Evolutionary conservation across 2,888 invertebrate species (phyloP), one percentile per base, ranked within the genome.

Genomic region (Drosophila suboccidentalis): DNA sequence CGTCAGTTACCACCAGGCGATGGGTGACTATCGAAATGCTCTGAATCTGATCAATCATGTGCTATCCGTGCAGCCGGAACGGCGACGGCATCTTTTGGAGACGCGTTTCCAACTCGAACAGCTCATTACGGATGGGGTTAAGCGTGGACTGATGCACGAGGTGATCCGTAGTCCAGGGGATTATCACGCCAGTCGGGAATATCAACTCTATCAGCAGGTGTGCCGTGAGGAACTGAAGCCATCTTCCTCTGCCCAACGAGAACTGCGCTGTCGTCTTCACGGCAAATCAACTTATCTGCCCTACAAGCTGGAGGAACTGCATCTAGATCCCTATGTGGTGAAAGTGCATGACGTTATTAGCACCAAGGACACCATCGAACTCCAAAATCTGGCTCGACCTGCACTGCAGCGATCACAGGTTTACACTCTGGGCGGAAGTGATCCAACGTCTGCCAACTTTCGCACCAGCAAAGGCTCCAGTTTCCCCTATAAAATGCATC

Each of bases 61-160:
- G 44, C 92, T 98, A 49, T 94, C 94, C 61, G 83, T 98, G 22
- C 94, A 96, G 38, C 97, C 97, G 0, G 94, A 94, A 3, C 94
- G 94, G 5, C 98, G 99, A 91, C 94, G 95, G 17, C 94, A 98
- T 53, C 98, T 98, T 0, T 92, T 94, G 15, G 97, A 97, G 62
- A 98, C 98, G 92, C 95, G 97, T 74, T 95, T 95, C 0, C 97
- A 97, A 92, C 98, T 98, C 91, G 96, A 97, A 91, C 96, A 96
- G 79, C 95, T 95, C 69, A 94, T 98, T 19, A 94, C 94, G 15
- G 94, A 83, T 22, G 90, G 90, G 1, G 71, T 82, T n/a, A 82
- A 84, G 38, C 75, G 60, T 5, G 91, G 91, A 0, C 53, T 91
- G 4, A 71, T 91, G 51, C 84, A 90, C 39, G 71, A 88, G 55